These are phyloP conservation scores for Microcebus griseorufus DNA, from an alignment of 2,113 vertebrate species.

Conservation along the genomic window DNA sequence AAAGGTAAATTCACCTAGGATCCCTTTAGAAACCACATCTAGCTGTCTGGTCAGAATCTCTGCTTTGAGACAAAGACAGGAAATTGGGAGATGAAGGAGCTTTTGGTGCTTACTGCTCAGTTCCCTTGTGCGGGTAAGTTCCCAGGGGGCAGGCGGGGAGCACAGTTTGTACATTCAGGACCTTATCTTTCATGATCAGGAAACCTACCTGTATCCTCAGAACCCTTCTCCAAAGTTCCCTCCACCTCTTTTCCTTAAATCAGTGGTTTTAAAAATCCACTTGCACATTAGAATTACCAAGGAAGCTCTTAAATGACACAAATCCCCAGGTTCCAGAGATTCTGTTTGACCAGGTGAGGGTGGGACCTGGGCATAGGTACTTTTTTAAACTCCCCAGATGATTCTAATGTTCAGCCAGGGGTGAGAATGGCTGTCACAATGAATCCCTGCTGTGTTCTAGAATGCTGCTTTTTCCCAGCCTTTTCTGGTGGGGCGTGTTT, in stretches of 20 bases:
- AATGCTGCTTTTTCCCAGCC: background rate
- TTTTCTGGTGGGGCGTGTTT: background rate
- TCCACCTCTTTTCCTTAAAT: background rate
- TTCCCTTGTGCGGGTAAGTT: background rate
- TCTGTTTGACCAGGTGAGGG: background rate
- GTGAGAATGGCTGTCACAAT: background rate
- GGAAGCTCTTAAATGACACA: background rate
- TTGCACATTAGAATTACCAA: background rate
- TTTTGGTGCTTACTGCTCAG: background rate
- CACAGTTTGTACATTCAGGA: background rate
- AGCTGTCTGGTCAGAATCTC: background rate
- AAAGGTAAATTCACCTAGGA: background rate
- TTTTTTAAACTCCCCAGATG: background rate
- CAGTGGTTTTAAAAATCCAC: background rate
- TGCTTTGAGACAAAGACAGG: background rate
- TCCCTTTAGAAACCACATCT: background rate
- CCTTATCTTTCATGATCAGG: background rate
- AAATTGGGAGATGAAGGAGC: background rate
- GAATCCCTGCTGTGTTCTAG: background rate
- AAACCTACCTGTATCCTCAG: background rate
- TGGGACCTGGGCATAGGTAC: background rate
- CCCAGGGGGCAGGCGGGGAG: accelerated
- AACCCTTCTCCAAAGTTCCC: background rate
- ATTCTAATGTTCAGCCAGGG: background rate
- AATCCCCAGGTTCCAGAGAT: background rate